phyloP scores from a whole-genome alignment of 2,797 vertebrate species.

The Sebastes reedi region DNA sequence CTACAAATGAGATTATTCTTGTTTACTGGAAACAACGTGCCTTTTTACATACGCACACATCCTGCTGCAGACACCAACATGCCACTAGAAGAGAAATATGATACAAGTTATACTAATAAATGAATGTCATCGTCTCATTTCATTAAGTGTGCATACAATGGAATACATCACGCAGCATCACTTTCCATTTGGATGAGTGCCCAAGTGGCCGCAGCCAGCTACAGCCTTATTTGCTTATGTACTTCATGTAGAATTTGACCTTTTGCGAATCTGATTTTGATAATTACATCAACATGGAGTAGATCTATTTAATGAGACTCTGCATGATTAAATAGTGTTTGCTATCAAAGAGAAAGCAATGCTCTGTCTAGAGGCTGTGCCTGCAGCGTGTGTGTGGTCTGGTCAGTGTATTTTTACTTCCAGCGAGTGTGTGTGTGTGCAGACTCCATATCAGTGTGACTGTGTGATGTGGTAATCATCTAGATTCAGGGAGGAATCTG shows the following conservation, averaged over 20 bases:
- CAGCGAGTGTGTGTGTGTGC: not conserved
- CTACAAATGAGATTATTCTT: not conserved
- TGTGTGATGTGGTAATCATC: constrained; percentile 46
- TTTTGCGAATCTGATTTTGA: constrained; percentile 50
- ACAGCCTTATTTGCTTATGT: constrained; percentile 42
- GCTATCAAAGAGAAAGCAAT: constrained; percentile 13
- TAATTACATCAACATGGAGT: constrained; percentile 45
- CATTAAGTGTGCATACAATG: constrained; percentile 47
- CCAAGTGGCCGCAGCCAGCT: constrained; percentile 12
- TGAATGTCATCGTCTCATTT: constrained; percentile 50
- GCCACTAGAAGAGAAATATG: constrained; percentile 30
- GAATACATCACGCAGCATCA: constrained; percentile 43
- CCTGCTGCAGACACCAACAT: not conserved
- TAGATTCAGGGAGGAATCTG: constrained; percentile 60
- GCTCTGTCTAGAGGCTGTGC: not conserved
- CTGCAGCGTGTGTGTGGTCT: constrained; percentile 39
- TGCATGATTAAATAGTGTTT: constrained; percentile 38
- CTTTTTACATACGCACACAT: not conserved
- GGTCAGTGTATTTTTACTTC: constrained; percentile 1
- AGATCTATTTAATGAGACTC: constrained; percentile 27
- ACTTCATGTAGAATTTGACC: constrained; percentile 40
- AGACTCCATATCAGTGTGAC: constrained; percentile 2
- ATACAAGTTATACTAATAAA: constrained; percentile 33
- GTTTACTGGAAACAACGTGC: constrained; percentile 40
- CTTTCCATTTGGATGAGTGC: constrained; percentile 58